These are phyloP conservation scores for Squalus acanthias DNA, from an alignment of 2,797 vertebrate genomes.

Conservation along the genomic window DNA sequence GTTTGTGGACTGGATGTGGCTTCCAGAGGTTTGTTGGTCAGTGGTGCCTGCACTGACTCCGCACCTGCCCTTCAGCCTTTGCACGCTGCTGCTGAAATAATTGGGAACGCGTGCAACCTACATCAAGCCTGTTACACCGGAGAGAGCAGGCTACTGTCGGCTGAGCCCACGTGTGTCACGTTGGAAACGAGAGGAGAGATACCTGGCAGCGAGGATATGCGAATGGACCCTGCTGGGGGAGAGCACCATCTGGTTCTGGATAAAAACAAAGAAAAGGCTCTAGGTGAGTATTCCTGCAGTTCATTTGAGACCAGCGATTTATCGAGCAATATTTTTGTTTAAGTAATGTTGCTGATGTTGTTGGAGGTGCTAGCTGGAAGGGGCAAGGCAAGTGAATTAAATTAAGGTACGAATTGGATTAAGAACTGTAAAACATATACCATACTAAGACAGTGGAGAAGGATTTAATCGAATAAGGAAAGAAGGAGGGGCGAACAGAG, in stretches of 20 bases:
- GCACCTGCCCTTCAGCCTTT: constrained; percentile 45
- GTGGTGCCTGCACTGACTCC: constrained; percentile 57
- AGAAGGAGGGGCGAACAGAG: not conserved
- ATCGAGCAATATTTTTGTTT: not conserved
- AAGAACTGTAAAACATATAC: not conserved
- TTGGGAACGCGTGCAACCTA: constrained; percentile 37
- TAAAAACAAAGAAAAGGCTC: constrained; percentile 62
- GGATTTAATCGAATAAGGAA: not conserved
- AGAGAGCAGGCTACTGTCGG: constrained; percentile 47
- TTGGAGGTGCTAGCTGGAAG: constrained; percentile 2
- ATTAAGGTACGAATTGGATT: not conserved
- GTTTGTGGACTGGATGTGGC: constrained; percentile 63
- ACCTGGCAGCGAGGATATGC: constrained; percentile 76
- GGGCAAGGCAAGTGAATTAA: not conserved
- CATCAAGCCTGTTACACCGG: constrained; percentile 46
- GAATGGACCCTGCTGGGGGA: constrained; percentile 71
- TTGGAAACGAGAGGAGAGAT: constrained; percentile 74
- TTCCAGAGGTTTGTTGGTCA: constrained; percentile 59
- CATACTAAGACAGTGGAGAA: not conserved
- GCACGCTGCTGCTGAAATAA: constrained; percentile 47
- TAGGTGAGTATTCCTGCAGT: constrained; percentile 52
- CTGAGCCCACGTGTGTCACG: constrained; percentile 50
- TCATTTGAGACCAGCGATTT: not conserved
- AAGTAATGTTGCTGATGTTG: not conserved
- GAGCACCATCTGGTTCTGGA: constrained; percentile 73